Percentiles rank a stretch among this genome's conserved stretches.
These are phyloP conservation scores for Corydoras sp. DNA, from an alignment of 2,113 vertebrate genomes.

Conservation along the genomic window DNA sequence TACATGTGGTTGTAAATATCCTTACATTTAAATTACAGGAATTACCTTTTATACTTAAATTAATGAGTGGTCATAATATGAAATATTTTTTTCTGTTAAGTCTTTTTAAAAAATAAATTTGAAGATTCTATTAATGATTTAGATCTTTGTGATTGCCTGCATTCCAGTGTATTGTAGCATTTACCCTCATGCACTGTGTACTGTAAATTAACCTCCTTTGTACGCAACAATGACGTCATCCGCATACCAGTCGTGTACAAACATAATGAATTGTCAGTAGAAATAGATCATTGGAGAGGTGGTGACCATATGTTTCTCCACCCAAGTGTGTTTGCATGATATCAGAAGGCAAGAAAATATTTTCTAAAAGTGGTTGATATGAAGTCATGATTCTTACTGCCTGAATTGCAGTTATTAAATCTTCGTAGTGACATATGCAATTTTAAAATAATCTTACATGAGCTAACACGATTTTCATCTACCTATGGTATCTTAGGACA, in stretches of 20 bases:
- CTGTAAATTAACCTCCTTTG: slow-evolving; percentile 13
- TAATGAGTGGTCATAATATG: no score
- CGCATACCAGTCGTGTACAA: slow-evolving; percentile 30
- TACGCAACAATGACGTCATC: slow-evolving; percentile 26
- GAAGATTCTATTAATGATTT: not conserved
- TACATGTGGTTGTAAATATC: slow-evolving; percentile 6
- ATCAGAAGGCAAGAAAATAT: not conserved
- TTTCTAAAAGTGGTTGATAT: not conserved
- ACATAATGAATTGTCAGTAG: slow-evolving; percentile 24
- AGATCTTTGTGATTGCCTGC: not conserved
- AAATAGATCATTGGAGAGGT: slow-evolving; percentile 11
- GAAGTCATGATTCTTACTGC: not conserved
- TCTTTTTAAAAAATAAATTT: no score
- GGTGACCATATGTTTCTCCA: slow-evolving; percentile 28
- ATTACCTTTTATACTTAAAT: no score
- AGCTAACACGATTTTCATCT: no score
- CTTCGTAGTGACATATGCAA: no score
- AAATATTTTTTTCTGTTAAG: no score
- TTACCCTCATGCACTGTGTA: slow-evolving; percentile 20
- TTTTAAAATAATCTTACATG: no score
- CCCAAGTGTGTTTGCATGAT: slow-evolving; percentile 7
- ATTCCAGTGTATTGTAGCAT: slow-evolving; percentile 2
- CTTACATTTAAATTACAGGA: not conserved
- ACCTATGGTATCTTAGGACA: no score
- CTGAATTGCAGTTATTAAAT: not conserved